phyloP scores from a whole-genome alignment of 1,140 invertebrate genomes.

The Mya arenaria region DNA sequence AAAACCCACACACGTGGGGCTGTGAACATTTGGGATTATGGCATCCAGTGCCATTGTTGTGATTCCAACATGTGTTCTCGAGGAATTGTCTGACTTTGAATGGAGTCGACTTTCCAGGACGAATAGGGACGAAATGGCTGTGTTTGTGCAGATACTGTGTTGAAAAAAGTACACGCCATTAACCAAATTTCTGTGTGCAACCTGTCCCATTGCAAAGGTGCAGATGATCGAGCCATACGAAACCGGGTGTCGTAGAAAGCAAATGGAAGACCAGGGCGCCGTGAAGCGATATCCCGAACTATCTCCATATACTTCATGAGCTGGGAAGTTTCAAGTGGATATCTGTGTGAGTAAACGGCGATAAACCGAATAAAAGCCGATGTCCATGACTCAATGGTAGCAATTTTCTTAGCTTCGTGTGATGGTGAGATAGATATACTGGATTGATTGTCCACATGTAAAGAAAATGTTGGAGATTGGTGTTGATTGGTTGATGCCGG shows the following conservation, averaged over 20 bases:
- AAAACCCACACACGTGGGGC: constrained; percentile 18
- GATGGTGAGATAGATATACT: too few species aligned
- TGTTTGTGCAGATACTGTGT: too few species aligned
- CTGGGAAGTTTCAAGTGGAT: neutral
- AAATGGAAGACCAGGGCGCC: neutral
- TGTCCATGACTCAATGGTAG: too few species aligned
- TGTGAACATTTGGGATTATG: neutral
- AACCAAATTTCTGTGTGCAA: constrained; percentile 4
- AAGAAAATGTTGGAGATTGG: too few species aligned
- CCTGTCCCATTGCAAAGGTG: neutral
- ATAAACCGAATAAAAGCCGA: neutral
- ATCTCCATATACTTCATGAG: constrained; percentile 1
- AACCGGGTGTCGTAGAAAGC: constrained; percentile 1
- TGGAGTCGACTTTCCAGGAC: too few species aligned
- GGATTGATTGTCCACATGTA: too few species aligned
- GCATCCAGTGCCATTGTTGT: neutral
- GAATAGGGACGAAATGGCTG: constrained; percentile 10
- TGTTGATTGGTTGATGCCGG: too few species aligned
- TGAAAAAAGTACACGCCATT: neutral
- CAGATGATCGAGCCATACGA: neutral
- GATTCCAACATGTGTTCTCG: constrained; percentile 11
- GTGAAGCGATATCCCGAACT: neutral
- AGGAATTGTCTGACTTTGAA: neutral
- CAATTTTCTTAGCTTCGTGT: too few species aligned
- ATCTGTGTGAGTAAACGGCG: neutral